These are phyloP conservation scores for Diglossa brunneiventris DNA, from an alignment of 2,113 vertebrate species.

Conservation along the genomic window DNA sequence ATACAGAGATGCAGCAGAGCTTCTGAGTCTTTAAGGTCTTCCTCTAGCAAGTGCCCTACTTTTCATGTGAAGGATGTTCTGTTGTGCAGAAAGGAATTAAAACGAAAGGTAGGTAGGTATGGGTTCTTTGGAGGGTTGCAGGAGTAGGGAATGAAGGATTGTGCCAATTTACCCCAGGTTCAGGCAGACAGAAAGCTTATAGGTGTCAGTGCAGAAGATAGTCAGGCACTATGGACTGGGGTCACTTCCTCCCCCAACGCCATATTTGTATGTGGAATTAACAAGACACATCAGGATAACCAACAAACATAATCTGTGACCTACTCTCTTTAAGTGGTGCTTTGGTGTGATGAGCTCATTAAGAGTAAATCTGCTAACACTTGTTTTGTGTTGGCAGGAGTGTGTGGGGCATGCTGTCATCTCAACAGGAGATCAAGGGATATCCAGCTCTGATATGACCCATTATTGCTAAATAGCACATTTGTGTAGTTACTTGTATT, in stretches of 20 bases:
- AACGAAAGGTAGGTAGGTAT: neutral
- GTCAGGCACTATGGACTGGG: neutral
- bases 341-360: conserved; percentile 67
- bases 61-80: neutral
- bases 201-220: neutral
- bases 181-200: neutral
- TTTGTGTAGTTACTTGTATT: conserved; percentile 55
- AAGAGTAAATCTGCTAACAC: conserved; percentile 62
- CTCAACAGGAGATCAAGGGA: conserved; percentile 60
- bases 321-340: conserved; percentile 47
- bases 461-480: conserved; percentile 55
- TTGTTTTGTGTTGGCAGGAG: conserved; percentile 47
- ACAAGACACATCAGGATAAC: neutral
- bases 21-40: neutral
- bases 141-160: neutral
- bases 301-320: conserved; percentile 63
- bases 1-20: neutral
- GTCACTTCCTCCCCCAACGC: neutral
- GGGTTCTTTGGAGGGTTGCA: neutral
- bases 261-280: neutral
- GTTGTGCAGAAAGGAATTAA: neutral
- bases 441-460: conserved; percentile 41
- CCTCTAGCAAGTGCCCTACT: neutral
- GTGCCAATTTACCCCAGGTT: neutral
- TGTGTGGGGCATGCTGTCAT: conserved; percentile 28